Conservation (phyloP, 1,140 invertebrate genomes). For the Trichonephila clavata region DNA sequence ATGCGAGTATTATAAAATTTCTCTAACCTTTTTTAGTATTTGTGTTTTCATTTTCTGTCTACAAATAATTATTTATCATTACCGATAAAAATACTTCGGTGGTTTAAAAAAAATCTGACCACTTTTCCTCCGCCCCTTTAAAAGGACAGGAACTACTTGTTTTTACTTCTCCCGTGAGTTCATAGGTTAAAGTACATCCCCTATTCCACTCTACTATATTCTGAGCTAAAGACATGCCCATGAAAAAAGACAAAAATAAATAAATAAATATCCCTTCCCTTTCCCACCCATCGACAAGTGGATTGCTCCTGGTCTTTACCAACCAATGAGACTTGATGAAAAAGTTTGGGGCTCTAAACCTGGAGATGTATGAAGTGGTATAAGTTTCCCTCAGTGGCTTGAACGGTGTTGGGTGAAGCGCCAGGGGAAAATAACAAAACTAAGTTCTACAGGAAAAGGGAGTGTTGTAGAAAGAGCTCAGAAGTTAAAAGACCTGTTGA, state of each 20-base stretch:
- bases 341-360: conserved; percentile 13
- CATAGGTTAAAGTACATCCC: conserved; percentile 13
- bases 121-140: not conserved
- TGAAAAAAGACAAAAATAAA: not conserved
- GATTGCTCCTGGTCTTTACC: conserved; percentile 22
- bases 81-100: too few relatives aligned
- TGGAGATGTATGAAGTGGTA: conserved; percentile 3
- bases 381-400: not conserved
- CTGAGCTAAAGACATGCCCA: not conserved
- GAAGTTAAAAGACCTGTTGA: conserved; percentile 40
- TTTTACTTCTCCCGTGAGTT: not conserved
- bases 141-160: not conserved
- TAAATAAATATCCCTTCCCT: not conserved
- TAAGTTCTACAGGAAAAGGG: not conserved
- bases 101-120: too few relatives aligned
- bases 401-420: not conserved
- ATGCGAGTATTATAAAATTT: too few relatives aligned
- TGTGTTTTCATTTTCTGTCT: too few relatives aligned
- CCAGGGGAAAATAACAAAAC: not conserved
- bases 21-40: too few relatives aligned
- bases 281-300: conserved; percentile 1
- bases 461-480: not conserved
- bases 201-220: not conserved
- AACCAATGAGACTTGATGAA: conserved; percentile 46
- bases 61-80: too few relatives aligned